phyloP scores from a whole-genome alignment of 92 coral and sea anemone species.

The Pocillopora meandrina region DNA sequence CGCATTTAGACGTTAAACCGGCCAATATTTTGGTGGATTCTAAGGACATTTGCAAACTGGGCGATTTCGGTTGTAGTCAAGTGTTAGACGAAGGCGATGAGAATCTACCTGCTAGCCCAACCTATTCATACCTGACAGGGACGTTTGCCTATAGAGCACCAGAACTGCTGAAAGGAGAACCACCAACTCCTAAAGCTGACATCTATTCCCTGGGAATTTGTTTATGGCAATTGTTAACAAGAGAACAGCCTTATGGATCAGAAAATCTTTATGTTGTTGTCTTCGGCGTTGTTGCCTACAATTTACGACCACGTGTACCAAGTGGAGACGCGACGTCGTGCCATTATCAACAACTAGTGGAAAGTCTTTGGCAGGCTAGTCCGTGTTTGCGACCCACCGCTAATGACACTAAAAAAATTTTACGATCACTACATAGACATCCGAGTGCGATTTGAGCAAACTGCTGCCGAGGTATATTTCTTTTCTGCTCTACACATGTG shows the following conservation, averaged over 20 bases:
- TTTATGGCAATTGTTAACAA: slow-evolving; percentile 86
- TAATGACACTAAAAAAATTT: slow-evolving; percentile 53
- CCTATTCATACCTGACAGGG: slow-evolving; percentile 95
- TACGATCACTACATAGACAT: slow-evolving; percentile 60
- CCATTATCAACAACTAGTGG: slow-evolving; percentile 77
- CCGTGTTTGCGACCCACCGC: slow-evolving; percentile 82
- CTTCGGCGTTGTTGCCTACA: slow-evolving; percentile 96
- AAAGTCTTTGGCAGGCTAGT: slow-evolving; percentile 84
- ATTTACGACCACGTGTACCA: slow-evolving; percentile 93
- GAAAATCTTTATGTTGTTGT: slow-evolving; percentile 95
- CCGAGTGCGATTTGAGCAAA: slow-evolving; percentile 18
- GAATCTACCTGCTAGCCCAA: slow-evolving; percentile 97
- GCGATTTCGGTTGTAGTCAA: slow-evolving; percentile 98
- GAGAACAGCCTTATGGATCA: slow-evolving; percentile 94
- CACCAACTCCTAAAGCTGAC: slow-evolving; percentile 94
- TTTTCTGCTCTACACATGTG: slow-evolving; percentile 13
- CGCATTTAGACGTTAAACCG: slow-evolving; percentile 96
- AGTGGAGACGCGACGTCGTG: slow-evolving; percentile 49
- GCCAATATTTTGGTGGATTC: slow-evolving; percentile 91
- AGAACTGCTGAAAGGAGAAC: slow-evolving; percentile 92
- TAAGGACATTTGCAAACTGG: slow-evolving; percentile 86
- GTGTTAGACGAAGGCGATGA: slow-evolving; percentile 84
- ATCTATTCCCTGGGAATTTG: slow-evolving; percentile 96
- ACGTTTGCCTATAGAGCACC: slow-evolving; percentile 98
- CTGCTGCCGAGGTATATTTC: not conserved